phyloP scores from a whole-genome alignment of 2,797 vertebrate species.

The Pelochelys cantorii region DNA sequence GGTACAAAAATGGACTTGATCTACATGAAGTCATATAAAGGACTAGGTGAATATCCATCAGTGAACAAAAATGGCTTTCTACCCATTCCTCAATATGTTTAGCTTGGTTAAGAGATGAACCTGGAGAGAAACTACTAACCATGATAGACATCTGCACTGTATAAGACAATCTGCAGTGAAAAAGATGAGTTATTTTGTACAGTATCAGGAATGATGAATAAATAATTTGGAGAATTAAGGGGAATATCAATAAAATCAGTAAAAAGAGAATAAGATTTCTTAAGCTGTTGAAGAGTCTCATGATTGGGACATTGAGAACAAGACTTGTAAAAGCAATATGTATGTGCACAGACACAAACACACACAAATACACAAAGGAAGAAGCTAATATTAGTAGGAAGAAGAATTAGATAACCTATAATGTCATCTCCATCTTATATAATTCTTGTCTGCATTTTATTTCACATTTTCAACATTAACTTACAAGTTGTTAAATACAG shows the following conservation, averaged over 20 bases:
- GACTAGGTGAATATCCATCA: neutral
- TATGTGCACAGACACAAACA: neutral
- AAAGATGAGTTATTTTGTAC: too few species aligned
- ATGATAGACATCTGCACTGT: neutral
- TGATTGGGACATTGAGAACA: neutral
- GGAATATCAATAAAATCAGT: neutral
- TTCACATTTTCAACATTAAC: neutral
- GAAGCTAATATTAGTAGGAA: neutral
- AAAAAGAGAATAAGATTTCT: neutral
- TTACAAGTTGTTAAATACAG: conserved; percentile 27
- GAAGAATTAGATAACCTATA: neutral
- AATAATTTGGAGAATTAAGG: neutral
- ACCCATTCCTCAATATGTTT: neutral
- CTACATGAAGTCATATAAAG: neutral
- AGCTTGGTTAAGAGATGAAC: neutral
- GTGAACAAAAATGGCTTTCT: neutral
- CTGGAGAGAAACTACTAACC: neutral
- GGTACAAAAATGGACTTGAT: neutral
- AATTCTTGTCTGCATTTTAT: conserved; percentile 16
- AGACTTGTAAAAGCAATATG: neutral
- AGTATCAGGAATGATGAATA: too few species aligned
- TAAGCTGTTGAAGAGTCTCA: neutral
- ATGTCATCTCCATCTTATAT: neutral
- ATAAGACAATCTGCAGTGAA: neutral
- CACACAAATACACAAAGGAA: neutral